Evolutionary conservation across 2,888 invertebrate species (phyloP).

Genomic region (Aspidiotus rigidus): DNA sequence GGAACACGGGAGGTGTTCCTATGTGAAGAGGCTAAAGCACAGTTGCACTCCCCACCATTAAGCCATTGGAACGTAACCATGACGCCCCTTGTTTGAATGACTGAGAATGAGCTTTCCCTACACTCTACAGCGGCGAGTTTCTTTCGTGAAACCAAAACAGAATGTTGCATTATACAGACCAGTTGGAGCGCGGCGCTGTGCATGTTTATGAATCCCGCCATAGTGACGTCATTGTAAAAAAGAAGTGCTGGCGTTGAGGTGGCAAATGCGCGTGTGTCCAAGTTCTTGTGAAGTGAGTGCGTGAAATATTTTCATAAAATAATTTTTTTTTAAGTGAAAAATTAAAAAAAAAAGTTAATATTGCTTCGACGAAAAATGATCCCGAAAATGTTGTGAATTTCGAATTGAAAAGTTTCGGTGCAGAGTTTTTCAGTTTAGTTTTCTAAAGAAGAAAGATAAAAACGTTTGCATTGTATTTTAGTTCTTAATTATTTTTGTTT

Average conservation of each 20-base stretch:
- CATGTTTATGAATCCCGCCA: conserved; percentile 36
- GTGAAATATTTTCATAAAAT: conserved; percentile 11
- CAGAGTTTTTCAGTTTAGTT: conserved; percentile 16
- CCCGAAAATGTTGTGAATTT: conserved; percentile 23
- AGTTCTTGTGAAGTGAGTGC: conserved; percentile 31
- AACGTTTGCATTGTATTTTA: conserved; percentile 13
- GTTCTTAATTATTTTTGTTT: background rate
- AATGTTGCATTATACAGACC: conserved; percentile 30
- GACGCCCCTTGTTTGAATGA: conserved; percentile 10
- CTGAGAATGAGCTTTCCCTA: conserved; percentile 26
- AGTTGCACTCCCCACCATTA: too few relatives aligned
- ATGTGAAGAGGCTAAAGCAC: too few relatives aligned
- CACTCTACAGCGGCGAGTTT: background rate
- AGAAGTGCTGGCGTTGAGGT: conserved; percentile 37
- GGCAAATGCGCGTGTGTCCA: conserved; percentile 33
- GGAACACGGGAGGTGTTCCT: too few relatives aligned
- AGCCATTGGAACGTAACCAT: conserved; percentile 5
- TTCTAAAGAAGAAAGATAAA: background rate
- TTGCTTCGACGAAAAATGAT: conserved; percentile 5
- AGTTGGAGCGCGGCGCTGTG: conserved; percentile 32
- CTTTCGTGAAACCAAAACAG: conserved; percentile 30
- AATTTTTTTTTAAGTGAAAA: conserved; percentile 14
- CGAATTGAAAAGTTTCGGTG: conserved; percentile 11
- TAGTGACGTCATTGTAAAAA: conserved; percentile 37
- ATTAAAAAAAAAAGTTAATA: conserved; percentile 9